A percentile compares a stretch with the other conserved stretches of the same genome.
These are phyloP conservation scores for Chrysolina americana DNA, from an alignment of 2,888 invertebrate genomes.

Conservation along the genomic window DNA sequence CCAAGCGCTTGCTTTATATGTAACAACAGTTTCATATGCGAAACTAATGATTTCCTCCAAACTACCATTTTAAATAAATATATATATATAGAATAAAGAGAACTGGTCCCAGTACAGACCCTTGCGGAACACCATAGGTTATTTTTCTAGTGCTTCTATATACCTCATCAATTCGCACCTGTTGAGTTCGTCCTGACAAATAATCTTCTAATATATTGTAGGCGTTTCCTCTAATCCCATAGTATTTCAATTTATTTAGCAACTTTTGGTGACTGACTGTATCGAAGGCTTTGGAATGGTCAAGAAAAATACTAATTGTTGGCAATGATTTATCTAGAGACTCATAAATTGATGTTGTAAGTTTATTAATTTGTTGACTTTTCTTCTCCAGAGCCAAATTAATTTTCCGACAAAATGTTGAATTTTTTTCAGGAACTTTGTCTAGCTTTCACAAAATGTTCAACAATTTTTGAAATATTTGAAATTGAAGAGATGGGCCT, in stretches of 20 bases:
- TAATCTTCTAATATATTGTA: conserved; percentile 17
- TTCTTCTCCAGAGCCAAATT: too few species aligned
- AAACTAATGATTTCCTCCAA: neutral
- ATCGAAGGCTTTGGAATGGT: too few species aligned
- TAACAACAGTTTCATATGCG: conserved; percentile 11
- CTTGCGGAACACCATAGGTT: conserved; percentile 3
- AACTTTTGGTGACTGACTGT: conserved; percentile 16
- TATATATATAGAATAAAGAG: neutral
- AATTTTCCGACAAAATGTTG: too few species aligned
- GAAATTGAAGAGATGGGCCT: too few species aligned
- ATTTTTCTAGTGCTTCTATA: conserved; percentile 3
- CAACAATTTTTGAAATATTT: too few species aligned
- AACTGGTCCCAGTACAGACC: neutral
- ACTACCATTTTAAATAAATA: neutral
- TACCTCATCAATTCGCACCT: conserved; percentile 5
- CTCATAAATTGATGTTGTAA: too few species aligned
- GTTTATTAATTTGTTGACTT: too few species aligned
- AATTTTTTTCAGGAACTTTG: too few species aligned
- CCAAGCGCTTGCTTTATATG: conserved; percentile 11
- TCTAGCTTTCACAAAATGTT: too few species aligned
- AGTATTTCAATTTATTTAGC: conserved; percentile 15
- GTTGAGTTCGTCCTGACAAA: conserved; percentile 13
- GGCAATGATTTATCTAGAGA: too few species aligned
- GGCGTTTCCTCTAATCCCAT: conserved; percentile 10
- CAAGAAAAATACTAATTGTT: too few species aligned